Evolutionary conservation across 2,888 invertebrate genomes (phyloP).

Genomic region (Pyrocoelia pectoralis): DNA sequence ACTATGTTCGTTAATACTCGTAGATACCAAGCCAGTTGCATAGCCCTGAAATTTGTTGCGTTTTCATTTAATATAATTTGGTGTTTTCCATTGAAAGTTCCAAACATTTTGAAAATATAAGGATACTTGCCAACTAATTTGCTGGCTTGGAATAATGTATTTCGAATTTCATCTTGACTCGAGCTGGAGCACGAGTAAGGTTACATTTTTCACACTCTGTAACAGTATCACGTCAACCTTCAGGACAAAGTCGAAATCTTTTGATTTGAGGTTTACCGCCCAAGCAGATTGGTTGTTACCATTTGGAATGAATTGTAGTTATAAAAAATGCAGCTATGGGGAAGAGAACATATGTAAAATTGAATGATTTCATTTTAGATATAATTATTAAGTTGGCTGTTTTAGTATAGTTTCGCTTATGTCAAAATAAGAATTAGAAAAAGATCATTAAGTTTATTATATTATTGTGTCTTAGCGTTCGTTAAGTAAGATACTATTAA

Average conservation of each 20-base stretch:
- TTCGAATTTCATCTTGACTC: slow-evolving; percentile 68
- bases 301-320: slow-evolving; percentile 50
- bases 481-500: too few species aligned
- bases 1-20: slow-evolving; percentile 50
- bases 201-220: slow-evolving; percentile 67
- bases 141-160: slow-evolving; percentile 68
- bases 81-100: slow-evolving; percentile 62
- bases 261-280: slow-evolving; percentile 59
- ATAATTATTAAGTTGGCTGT: too few species aligned
- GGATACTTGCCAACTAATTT: slow-evolving; percentile 64
- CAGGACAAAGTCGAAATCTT: slow-evolving; percentile 71
- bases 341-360: too few species aligned
- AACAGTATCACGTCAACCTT: slow-evolving; percentile 66
- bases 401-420: too few species aligned
- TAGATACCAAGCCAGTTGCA: slow-evolving; percentile 58
- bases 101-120: slow-evolving; percentile 72
- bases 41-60: slow-evolving; percentile 55
- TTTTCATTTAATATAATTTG: neutral
- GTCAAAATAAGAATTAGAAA: too few species aligned
- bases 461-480: too few species aligned
- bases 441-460: too few species aligned
- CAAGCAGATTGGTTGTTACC: slow-evolving; percentile 67
- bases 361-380: too few species aligned
- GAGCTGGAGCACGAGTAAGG: slow-evolving; percentile 68
- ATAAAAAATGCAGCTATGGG: neutral